Percentiles rank a stretch among this genome's conserved stretches.
Conservation (phyloP, 1,140 invertebrate species). For the Atta colombica region DNA sequence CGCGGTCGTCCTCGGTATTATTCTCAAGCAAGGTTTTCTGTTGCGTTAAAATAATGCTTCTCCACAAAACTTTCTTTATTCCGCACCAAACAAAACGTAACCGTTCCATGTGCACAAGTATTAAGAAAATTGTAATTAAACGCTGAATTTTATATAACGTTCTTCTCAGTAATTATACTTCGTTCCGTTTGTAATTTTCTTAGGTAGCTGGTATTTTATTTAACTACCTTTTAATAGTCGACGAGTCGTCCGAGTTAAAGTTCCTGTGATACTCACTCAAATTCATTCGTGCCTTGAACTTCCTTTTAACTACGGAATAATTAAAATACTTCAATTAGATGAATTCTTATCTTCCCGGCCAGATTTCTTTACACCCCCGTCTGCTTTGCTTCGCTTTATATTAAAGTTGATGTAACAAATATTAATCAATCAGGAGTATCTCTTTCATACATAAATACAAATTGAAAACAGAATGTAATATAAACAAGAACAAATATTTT, state of each 20-base stretch:
- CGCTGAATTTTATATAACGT: constrained; percentile 57
- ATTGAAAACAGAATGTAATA: neutral
- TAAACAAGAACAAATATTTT: neutral
- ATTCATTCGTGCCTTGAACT: constrained; percentile 63
- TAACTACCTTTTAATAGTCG: constrained; percentile 64
- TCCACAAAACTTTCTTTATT: neutral
- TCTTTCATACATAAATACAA: neutral
- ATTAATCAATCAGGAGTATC: constrained; percentile 32
- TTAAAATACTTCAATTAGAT: constrained; percentile 75
- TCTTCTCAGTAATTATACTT: constrained; percentile 59
- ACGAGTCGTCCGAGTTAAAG: constrained; percentile 57
- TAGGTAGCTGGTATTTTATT: constrained; percentile 61
- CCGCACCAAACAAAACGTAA: neutral
- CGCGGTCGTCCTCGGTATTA: neutral
- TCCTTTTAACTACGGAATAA: constrained; percentile 67
- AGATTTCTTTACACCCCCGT: constrained; percentile 47
- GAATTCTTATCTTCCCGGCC: constrained; percentile 47
- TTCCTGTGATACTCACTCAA: constrained; percentile 64
- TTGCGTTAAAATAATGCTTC: constrained; percentile 15
- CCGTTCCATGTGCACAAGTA: constrained; percentile 15
- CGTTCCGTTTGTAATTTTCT: constrained; percentile 61
- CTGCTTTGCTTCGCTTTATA: neutral
- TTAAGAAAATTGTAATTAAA: constrained; percentile 60
- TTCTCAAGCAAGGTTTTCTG: constrained; percentile 18
- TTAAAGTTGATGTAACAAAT: constrained; percentile 50